Base-by-base conservation (phyloP, 2,113 vertebrate genomes). In the Rissa tridactyla region DNA sequence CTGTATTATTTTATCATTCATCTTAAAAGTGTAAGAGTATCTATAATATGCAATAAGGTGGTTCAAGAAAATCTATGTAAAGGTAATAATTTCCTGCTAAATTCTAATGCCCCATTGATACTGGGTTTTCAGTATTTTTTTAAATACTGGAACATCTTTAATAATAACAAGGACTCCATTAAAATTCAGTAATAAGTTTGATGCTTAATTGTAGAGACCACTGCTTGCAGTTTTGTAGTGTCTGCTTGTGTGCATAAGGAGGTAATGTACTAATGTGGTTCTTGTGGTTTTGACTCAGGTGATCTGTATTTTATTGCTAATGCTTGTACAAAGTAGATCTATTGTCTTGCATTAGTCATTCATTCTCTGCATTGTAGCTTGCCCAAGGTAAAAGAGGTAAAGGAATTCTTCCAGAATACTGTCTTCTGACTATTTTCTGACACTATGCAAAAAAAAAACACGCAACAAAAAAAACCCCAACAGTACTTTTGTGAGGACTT, bases 381-480 rank as follows among this genome's bases (percentile, higher is more conserved):
- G 38, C 13, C 36, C 54, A n/a, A 75, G 32, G 57, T 32, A 87
- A 75, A 75, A 60, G 2, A 58, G 20, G 2, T 55, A 42, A 71
- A 80, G 22, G 5, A 79, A 49, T 82, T 88, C 15, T 87, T 90
- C 27, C n/a, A 60, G 52, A 88, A 40, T 23, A 25, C 22, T 32
- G 2, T 78, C 5, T 90, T 76, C 40, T 73, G n/a, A 47, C 5
- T 16, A 1, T 60, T 79, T 82, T 55, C 29, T 82, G 55, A 36
- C 20, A 54, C 3, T 61, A 21, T 51, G 57, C 3, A 52, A 73
- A 95, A 38, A 38, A 23, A 12, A 4, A 6, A 14, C 34, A 9
- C 7, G 21, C 4, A 9, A 21, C 3, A 11, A 36, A 32, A 70
- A 46, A 64, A 0, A 2, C 1, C 5, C 5, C 15, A 44, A 8